Conservation (phyloP, 2,797 vertebrate species). For the Champsocephalus esox region DNA sequence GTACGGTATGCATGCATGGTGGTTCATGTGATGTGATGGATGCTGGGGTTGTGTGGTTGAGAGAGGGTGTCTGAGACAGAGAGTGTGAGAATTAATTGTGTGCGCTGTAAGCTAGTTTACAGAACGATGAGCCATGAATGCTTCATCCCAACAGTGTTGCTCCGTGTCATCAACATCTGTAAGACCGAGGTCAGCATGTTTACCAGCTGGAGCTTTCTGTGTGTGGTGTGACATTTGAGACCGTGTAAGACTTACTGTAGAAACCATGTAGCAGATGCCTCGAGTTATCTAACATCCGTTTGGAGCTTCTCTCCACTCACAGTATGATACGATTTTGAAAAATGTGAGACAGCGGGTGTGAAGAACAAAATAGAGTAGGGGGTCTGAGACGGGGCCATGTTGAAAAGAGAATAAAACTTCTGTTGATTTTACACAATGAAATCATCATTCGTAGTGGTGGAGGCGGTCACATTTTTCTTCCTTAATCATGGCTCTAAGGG, state of each 20-base stretch:
- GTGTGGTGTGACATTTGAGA: conserved; percentile 17
- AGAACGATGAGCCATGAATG: conserved; percentile 31
- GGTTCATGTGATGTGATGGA: conserved; percentile 38
- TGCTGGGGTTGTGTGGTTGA: conserved; percentile 31
- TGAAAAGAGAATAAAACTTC: neutral
- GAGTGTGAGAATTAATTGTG: neutral
- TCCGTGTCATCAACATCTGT: conserved; percentile 28
- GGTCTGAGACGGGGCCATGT: neutral
- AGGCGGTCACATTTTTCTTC: conserved; percentile 3
- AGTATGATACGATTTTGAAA: conserved; percentile 29
- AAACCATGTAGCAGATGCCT: conserved; percentile 35
- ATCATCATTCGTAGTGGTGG: neutral
- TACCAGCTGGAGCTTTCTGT: conserved; percentile 33
- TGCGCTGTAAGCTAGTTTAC: conserved; percentile 17
- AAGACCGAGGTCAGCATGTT: conserved; percentile 36
- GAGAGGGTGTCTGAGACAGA: conserved; percentile 13
- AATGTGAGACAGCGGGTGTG: conserved; percentile 26
- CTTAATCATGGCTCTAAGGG: neutral
- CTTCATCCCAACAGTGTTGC: conserved; percentile 12
- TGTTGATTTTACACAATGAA: conserved; percentile 19
- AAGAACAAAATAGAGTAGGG: conserved; percentile 22
- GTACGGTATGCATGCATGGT: conserved; percentile 22
- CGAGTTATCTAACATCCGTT: conserved; percentile 33
- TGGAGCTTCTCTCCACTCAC: conserved; percentile 27
- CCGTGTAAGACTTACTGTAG: neutral